Evolutionary conservation across 2,113 vertebrate species (phyloP).

Genomic region (Xiphophorus hellerii): DNA sequence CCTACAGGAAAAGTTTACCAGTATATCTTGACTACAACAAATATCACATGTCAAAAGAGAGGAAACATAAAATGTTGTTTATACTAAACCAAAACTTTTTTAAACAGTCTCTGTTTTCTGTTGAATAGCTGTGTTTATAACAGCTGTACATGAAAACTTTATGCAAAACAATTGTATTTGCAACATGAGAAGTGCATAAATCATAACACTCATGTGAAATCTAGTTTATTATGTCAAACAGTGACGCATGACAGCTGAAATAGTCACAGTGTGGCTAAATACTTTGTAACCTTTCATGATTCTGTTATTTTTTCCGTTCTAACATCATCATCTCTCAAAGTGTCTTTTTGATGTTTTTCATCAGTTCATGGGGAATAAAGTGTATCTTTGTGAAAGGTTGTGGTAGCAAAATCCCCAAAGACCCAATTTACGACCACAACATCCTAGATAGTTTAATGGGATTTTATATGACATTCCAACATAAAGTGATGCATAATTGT

Average conservation of each 20-base stretch:
- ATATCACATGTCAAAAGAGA: neutral
- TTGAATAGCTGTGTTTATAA: constrained; percentile 29
- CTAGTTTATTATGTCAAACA: neutral
- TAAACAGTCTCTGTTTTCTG: constrained; percentile 17
- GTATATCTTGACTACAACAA: neutral
- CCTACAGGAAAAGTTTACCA: neutral
- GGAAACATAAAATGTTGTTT: constrained; percentile 4
- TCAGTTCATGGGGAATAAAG: neutral
- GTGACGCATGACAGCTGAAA: neutral
- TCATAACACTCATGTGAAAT: constrained; percentile 14
- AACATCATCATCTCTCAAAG: neutral
- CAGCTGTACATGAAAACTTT: constrained; percentile 7
- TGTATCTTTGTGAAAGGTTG: neutral
- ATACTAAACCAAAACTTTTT: constrained; percentile 5
- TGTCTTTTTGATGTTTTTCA: neutral
- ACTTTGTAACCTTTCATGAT: neutral
- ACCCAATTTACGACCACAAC: neutral
- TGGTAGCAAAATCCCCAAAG: neutral
- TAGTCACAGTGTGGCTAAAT: neutral
- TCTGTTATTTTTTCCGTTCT: neutral
- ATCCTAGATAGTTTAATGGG: too few relatives aligned
- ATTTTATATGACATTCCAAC: too few relatives aligned
- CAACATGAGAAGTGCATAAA: constrained; percentile 20
- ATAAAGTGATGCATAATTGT: too few relatives aligned
- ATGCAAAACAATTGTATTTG: constrained; percentile 37